Evolutionary conservation across 1,140 invertebrate species (phyloP).

Genomic region (Phortica variegata): DNA sequence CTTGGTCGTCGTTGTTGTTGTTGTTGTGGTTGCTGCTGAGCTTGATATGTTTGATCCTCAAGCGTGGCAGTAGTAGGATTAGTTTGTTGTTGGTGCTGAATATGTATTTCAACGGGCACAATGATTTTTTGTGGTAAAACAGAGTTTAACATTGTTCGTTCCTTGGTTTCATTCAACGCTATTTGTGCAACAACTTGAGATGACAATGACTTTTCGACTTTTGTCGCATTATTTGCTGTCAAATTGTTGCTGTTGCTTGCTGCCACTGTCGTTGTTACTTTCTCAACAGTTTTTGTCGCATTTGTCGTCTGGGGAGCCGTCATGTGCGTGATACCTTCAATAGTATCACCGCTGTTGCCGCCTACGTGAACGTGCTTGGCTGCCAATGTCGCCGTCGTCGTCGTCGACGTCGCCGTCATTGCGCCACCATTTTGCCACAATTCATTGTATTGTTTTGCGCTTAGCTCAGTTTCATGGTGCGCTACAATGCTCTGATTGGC

Average conservation of each 20-base stretch:
- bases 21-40: conserved; percentile 3
- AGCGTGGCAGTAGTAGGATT: no score
- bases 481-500: conserved; percentile 19
- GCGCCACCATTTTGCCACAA: background rate
- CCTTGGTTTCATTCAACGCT: no score
- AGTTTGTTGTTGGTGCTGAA: conserved; percentile 12
- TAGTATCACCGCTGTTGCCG: no score
- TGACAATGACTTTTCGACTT: conserved; percentile 18
- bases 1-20: conserved; percentile 17
- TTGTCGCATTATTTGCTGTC: conserved; percentile 13
- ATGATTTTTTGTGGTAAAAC: conserved; percentile 32
- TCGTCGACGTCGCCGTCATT: background rate
- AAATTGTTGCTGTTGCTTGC: background rate
- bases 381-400: no score
- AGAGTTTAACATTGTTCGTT: no score
- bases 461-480: conserved; percentile 24
- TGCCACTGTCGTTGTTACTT: conserved; percentile 8
- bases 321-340: no score
- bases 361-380: no score
- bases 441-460: conserved; percentile 25
- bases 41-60: no score
- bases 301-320: no score
- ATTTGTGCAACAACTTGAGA: no score
- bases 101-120: conserved; percentile 45
- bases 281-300: no score